Evolutionary conservation across 1,140 invertebrate species (phyloP).

Genomic region (Chrysoperla carnea): DNA sequence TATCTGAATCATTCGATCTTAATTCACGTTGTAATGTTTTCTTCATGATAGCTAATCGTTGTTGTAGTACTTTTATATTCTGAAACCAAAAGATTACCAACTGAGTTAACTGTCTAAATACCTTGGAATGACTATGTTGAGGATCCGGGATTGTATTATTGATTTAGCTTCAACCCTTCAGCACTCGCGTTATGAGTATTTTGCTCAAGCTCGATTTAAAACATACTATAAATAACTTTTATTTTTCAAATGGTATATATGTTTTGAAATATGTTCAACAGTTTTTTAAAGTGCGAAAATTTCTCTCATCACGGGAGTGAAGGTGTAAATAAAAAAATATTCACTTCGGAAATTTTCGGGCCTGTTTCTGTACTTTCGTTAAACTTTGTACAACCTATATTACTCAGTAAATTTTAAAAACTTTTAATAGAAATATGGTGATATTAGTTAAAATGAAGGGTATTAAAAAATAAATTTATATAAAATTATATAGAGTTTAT

Average conservation of each 20-base stretch:
- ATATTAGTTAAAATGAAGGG: too few species aligned
- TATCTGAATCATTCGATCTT: slow-evolving; percentile 30
- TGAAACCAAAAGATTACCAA: slow-evolving; percentile 28
- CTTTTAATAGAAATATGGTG: too few species aligned
- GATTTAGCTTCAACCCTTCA: too few species aligned
- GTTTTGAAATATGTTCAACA: not conserved
- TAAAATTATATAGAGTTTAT: too few species aligned
- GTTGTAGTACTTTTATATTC: slow-evolving; percentile 76
- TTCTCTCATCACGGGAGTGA: too few species aligned
- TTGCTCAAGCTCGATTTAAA: not conserved
- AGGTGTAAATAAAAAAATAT: too few species aligned
- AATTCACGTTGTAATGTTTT: slow-evolving; percentile 79
- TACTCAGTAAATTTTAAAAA: too few species aligned
- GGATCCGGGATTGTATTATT: not conserved
- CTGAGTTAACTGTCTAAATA: slow-evolving; percentile 1
- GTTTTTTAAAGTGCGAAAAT: too few species aligned
- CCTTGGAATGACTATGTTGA: not conserved
- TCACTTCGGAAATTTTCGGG: too few species aligned
- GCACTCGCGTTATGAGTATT: not conserved
- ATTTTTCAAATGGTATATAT: not conserved
- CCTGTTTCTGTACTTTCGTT: too few species aligned
- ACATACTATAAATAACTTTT: not conserved
- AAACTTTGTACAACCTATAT: too few species aligned
- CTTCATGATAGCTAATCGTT: slow-evolving; percentile 72
- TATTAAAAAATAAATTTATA: too few species aligned